Evolutionary conservation across 1,140 invertebrate species (phyloP), one percentile per base, ranked within the genome.

Genomic region (Cydia splendana): DNA sequence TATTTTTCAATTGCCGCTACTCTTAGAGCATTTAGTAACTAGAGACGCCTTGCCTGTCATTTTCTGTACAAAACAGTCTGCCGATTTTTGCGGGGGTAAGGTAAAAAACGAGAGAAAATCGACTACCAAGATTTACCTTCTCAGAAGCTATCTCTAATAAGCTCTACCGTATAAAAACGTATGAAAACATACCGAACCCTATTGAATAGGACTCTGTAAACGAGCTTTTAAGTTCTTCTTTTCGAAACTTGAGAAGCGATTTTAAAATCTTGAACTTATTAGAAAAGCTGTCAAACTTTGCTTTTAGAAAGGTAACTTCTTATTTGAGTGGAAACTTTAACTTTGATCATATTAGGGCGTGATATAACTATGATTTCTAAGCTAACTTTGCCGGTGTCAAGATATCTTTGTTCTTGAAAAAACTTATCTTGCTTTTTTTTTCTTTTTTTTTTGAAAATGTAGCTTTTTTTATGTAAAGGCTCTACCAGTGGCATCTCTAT

Each of bases 321-420:
- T 62, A 62, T 62, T 62, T 62, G 57, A 24, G 57, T 24, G 20
- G 18, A 62, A 62, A 62, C 57, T 62, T 62, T n/a, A 12, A 62
- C 18, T 24, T 24, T 24, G 9, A 62, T 62, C 57, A 62, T 24
- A 24, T 20, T 62, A 62, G 20, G 57, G 57, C 7, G 57, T 62
- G 2, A 48, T 24, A 62, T 62, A 62, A 62, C 57, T 62, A 62
- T 62, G 57, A 62, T 62, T 62, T 62, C 57, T 62, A 62, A 62
- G 18, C 20, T 20, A 62, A 62, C 57, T 62, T 62, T 24, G 57
- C 20, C 57, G 53, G 7, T 62, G n/a, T 62, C 57, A 10, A 24
- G n/a, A 20, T 5, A 24, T 24, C 18, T 62, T 24, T 62, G 20
- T 62, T 62, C 7, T 24, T 20, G 2, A 12, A 57, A 42, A 24